Evolutionary conservation across 35 echinoderm and acorn worm genomes (phyloP).

Genomic region (Apostichopus parvimensis): DNA sequence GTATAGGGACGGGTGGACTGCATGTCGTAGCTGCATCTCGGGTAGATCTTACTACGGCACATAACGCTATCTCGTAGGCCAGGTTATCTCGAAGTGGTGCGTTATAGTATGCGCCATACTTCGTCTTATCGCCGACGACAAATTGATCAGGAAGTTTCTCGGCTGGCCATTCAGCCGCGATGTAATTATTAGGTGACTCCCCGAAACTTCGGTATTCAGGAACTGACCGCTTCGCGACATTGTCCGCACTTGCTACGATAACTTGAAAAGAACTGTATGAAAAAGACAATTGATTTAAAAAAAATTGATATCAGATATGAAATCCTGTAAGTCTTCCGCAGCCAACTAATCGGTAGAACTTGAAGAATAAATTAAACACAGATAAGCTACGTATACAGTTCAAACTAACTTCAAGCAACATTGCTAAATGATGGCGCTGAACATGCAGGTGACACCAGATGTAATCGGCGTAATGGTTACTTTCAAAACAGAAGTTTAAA

Average conservation of each 20-base stretch:
- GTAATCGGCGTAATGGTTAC: too few relatives aligned
- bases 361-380: too few relatives aligned
- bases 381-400: too few relatives aligned
- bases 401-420: too few relatives aligned
- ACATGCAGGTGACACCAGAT: too few relatives aligned
- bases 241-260: not conserved
- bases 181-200: conserved; percentile 50
- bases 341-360: too few relatives aligned
- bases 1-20: not conserved
- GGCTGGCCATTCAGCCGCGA: conserved; percentile 56
- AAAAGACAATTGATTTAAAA: not conserved
- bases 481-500: too few relatives aligned
- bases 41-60: conserved; percentile 43
- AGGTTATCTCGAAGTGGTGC: conserved; percentile 61
- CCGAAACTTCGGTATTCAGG: conserved; percentile 8
- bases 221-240: not conserved
- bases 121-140: conserved; percentile 66
- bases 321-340: too few relatives aligned
- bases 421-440: too few relatives aligned
- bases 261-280: conserved; percentile 14
- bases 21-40: conserved; percentile 7
- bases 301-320: too few relatives aligned
- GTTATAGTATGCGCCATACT: conserved; percentile 72
- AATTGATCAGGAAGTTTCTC: conserved; percentile 45
- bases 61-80: conserved; percentile 60